Base-by-base conservation (phyloP, 2,113 vertebrate genomes). In the Acinonyx jubatus region DNA sequence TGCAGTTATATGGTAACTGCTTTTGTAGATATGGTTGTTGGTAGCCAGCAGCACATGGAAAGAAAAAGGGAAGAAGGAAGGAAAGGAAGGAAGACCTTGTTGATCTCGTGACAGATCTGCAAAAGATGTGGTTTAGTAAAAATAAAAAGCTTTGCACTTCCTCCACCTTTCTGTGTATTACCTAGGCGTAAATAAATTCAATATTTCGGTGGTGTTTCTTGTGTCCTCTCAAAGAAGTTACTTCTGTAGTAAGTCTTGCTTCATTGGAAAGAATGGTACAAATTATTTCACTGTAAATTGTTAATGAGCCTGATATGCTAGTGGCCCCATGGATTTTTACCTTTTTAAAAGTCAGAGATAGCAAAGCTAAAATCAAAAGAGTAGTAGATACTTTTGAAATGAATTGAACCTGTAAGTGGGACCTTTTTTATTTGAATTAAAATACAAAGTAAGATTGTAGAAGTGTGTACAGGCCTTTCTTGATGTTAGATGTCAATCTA, bases 341-440 rank as follows among this genome's bases (percentile, higher is more conserved):
- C 29, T 52, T 89, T 48, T 73, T 57, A 90, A 96, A 92, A 31
- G 31, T 89, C 21, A 79, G 45, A 48, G 36, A 65, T n/a, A 50
- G 9, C 19, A 78, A 45, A 74, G 27, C 61, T 94, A 86, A 96
- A 96, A 65, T 85, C 29, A n/a, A 61, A 93, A 94, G 82, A 85
- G 36, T 85, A 86, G 4, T 95, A 89, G 15, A 3, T 91, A 12
- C 45, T 31, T 45, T 91, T 88, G 41, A 85, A 91, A 76, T 80
- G 14, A 79, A 83, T 89, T 41, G 13, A 94, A 71, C 41, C 41
- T 88, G 0, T 79, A 90, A 96, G 1, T 69, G 45, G 15, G 88
- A 14, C 5, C 33, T 94, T 87, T 81, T 94, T 84, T 71, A 69
- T 92, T 69, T 92, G 55, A 84, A 69, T 95, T n/a, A 93, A 73